A percentile compares a stretch with the other conserved stretches of the same genome.
Evolutionary conservation across 2,888 invertebrate genomes (phyloP).

Genomic region (Anoplius nigerrimus): DNA sequence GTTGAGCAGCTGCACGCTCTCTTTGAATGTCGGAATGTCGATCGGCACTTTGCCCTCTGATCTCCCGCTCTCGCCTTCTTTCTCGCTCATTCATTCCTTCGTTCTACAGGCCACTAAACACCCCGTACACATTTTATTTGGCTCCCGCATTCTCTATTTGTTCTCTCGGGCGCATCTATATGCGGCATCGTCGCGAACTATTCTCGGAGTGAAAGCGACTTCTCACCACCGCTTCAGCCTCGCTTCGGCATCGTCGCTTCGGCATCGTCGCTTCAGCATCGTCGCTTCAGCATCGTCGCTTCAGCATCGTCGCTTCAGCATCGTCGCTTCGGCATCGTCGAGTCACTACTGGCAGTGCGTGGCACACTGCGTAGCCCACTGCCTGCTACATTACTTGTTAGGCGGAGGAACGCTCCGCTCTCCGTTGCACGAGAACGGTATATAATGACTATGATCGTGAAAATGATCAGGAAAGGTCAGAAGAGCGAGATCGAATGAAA

Average conservation of each 20-base stretch:
- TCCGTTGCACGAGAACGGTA: too few relatives aligned
- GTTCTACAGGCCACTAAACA: conserved; percentile 53
- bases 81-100: conserved; percentile 46
- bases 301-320: too few relatives aligned
- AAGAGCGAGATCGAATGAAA: too few relatives aligned
- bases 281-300: too few relatives aligned
- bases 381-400: too few relatives aligned
- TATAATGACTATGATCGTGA: too few relatives aligned
- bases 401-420: too few relatives aligned
- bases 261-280: conserved; percentile 3
- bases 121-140: conserved; percentile 56
- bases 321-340: too few relatives aligned
- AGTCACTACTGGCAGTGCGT: too few relatives aligned
- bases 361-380: too few relatives aligned
- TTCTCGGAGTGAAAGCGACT: conserved; percentile 55
- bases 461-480: too few relatives aligned
- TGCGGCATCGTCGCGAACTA: conserved; percentile 53
- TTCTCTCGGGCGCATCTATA: conserved; percentile 51
- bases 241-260: conserved; percentile 22
- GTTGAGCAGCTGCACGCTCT: conserved; percentile 13
- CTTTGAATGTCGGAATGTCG: conserved; percentile 24
- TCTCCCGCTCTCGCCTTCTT: conserved; percentile 25
- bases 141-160: conserved; percentile 55
- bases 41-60: conserved; percentile 22
- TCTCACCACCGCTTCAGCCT: too few relatives aligned